These are phyloP conservation scores for Silvanus unidentatus DNA, from an alignment of 2,888 invertebrate species.

Conservation along the genomic window DNA sequence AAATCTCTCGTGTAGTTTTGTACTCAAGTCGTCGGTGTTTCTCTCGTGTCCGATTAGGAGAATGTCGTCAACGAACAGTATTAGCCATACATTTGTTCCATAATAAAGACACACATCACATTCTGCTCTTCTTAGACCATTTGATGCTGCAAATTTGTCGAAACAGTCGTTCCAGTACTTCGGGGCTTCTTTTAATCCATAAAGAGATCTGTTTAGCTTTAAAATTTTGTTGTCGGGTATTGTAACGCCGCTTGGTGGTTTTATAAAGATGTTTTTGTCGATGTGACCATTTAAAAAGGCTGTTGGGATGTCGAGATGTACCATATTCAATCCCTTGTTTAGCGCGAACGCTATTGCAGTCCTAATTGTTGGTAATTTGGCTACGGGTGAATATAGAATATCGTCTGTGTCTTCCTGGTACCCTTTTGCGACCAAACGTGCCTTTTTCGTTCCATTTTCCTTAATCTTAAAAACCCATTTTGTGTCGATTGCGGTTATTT, in stretches of 20 bases:
- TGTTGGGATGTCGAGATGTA: slow-evolving; percentile 10
- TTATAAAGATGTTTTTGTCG: slow-evolving; percentile 11
- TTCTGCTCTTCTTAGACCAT: slow-evolving; percentile 13
- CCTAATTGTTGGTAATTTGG: slow-evolving; percentile 7
- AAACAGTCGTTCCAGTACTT: slow-evolving; percentile 16
- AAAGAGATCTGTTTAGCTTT: slow-evolving; percentile 10
- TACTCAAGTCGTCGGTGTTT: not conserved
- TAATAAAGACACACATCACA: slow-evolving; percentile 17
- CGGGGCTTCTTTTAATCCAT: slow-evolving; percentile 9
- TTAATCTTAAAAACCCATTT: slow-evolving; percentile 22
- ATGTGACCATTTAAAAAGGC: slow-evolving; percentile 19
- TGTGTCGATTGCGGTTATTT: slow-evolving; percentile 18
- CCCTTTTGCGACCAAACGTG: slow-evolving; percentile 14
- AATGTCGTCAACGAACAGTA: slow-evolving; percentile 14
- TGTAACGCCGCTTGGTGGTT: slow-evolving; percentile 9
- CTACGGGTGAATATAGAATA: slow-evolving; percentile 11
- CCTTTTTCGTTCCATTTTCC: slow-evolving; percentile 14
- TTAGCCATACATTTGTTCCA: slow-evolving; percentile 11
- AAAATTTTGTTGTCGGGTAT: too few species aligned
- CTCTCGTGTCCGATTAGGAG: slow-evolving; percentile 8
- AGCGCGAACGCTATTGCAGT: slow-evolving; percentile 7
- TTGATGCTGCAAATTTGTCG: slow-evolving; percentile 13
- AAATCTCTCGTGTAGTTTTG: slow-evolving; percentile 9
- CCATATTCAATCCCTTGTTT: slow-evolving; percentile 5
- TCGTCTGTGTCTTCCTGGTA: slow-evolving; percentile 10